Evolutionary conservation across 2,113 vertebrate genomes (phyloP).

Genomic region (Athene cunicularia): DNA sequence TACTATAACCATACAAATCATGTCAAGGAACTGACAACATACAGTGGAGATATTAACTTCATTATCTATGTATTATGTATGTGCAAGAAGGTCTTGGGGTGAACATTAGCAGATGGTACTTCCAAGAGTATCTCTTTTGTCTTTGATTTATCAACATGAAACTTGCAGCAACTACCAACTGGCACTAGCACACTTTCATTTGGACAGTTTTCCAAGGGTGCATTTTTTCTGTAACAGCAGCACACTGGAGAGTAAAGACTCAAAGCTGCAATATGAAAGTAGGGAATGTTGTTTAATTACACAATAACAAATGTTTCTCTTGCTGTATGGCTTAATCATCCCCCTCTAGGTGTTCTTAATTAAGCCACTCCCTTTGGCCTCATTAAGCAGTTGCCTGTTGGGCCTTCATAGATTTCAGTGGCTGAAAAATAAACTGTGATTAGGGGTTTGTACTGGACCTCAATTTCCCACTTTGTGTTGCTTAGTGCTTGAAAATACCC

Average conservation of each 20-base stretch:
- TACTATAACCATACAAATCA: neutral
- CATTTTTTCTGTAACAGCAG: neutral
- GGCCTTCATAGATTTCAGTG: neutral
- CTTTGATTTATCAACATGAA: neutral
- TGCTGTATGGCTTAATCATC: neutral
- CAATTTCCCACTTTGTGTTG: neutral
- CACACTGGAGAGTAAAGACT: neutral
- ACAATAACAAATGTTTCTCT: neutral
- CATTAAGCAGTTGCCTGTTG: neutral
- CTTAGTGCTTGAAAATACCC: neutral
- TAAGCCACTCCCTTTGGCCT: constrained; percentile 24
- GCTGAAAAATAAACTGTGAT: constrained; percentile 10
- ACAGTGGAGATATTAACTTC: neutral
- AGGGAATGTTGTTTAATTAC: neutral
- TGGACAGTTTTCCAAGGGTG: neutral
- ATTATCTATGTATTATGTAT: neutral
- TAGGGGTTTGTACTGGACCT: neutral
- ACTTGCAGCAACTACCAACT: neutral
- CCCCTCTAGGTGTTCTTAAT: neutral
- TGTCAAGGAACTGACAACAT: neutral
- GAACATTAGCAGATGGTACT: neutral
- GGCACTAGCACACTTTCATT: neutral
- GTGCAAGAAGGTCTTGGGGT: neutral
- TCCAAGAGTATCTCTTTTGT: neutral
- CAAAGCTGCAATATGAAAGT: neutral